A percentile compares a stretch with the other conserved stretches of the same genome.
These are phyloP conservation scores for Trachelus stipa DNA, from an alignment of 2,888 invertebrate species.

Conservation along the genomic window DNA sequence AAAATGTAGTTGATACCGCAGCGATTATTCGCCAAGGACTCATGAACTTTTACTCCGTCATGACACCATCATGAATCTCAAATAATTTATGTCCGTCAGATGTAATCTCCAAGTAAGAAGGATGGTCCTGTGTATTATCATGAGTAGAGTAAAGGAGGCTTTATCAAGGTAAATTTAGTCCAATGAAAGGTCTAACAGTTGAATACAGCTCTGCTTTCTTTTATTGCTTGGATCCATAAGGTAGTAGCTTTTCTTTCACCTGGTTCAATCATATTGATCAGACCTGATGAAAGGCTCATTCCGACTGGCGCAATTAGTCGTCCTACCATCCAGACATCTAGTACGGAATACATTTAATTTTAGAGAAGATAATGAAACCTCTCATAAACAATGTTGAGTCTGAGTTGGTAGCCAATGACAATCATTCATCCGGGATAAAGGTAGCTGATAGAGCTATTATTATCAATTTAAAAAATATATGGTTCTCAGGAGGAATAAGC, in stretches of 20 bases:
- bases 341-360: not conserved
- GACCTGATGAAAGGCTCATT: not conserved
- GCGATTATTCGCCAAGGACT: not conserved
- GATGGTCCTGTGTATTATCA: not conserved
- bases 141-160: not conserved
- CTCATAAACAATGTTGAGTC: not conserved
- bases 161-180: not conserved
- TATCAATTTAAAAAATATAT: not conserved
- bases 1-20: not conserved
- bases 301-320: not conserved
- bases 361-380: not conserved
- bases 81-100: not conserved
- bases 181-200: not conserved
- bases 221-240: not conserved
- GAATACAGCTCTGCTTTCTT: not conserved
- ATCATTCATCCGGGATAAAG: not conserved
- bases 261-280: not conserved
- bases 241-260: not conserved
- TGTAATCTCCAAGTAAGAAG: not conserved
- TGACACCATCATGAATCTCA: not conserved
- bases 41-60: not conserved
- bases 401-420: not conserved
- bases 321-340: not conserved
- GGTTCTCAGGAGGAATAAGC: not conserved
- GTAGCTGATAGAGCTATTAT: slow-evolving; percentile 13